A percentile compares a stretch with the other conserved stretches of the same genome.
phyloP scores from a whole-genome alignment of 2,113 vertebrate species.

The Bujurquina vittata region DNA sequence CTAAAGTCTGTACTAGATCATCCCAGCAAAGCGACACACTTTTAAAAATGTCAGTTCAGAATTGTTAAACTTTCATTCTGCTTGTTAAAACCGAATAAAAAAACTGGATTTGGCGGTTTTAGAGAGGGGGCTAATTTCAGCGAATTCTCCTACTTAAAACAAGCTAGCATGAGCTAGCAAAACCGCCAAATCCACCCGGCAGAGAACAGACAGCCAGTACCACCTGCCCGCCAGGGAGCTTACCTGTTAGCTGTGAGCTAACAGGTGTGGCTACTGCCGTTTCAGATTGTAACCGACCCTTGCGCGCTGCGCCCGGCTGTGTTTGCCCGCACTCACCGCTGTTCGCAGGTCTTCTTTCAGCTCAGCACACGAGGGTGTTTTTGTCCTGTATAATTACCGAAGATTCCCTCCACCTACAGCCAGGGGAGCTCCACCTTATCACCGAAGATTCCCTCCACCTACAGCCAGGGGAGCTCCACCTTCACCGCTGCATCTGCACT shows the following conservation, averaged over 20 bases:
- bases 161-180: neutral
- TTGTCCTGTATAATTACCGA: neutral
- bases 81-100: neutral
- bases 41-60: neutral
- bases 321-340: neutral
- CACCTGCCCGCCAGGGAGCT: rapidly evolving
- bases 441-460: too few species aligned
- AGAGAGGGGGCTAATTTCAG: neutral
- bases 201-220: neutral
- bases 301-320: rapidly evolving
- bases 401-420: neutral
- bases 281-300: neutral
- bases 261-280: neutral
- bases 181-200: neutral
- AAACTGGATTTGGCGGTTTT: too few species aligned
- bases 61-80: neutral
- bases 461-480: rapidly evolving
- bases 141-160: rapidly evolving
- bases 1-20: too few species aligned
- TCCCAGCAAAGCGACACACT: too few species aligned
- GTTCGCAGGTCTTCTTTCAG: neutral
- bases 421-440: too few species aligned
- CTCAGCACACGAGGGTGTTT: neutral
- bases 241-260: neutral
- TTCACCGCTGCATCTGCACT: neutral